A percentile compares a stretch with the other conserved stretches of the same genome.
Evolutionary conservation across 2,888 invertebrate genomes (phyloP).

Genomic region (Drymonia ruficornis): DNA sequence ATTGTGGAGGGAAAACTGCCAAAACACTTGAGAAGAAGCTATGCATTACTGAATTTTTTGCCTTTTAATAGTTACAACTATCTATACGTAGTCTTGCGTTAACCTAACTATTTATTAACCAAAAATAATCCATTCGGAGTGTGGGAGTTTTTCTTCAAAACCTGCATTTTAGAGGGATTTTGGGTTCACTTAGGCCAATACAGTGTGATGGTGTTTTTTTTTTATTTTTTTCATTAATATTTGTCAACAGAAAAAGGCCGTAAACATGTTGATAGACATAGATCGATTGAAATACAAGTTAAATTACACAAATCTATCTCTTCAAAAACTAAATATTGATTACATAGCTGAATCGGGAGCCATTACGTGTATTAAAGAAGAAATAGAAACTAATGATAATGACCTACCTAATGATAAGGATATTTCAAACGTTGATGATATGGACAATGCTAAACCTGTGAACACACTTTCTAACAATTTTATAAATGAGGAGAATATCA

Average conservation of each 20-base stretch:
- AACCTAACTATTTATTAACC: no score
- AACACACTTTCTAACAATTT: neutral
- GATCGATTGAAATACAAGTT: neutral
- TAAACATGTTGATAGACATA: neutral
- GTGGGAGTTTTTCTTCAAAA: no score
- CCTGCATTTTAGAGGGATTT: no score
- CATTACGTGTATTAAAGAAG: neutral
- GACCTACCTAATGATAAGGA: neutral
- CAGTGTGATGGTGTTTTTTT: no score
- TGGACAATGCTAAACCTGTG: neutral
- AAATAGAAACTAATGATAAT: neutral
- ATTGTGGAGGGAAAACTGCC: no score
- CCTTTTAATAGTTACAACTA: no score
- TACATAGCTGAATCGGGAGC: neutral
- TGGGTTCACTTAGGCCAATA: no score
- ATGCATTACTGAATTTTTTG: no score
- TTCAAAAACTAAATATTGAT: neutral
- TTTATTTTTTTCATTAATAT: no score
- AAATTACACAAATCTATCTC: neutral
- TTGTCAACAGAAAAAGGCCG: neutral
- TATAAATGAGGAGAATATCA: neutral
- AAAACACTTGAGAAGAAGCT: no score
- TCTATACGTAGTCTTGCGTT: no score
- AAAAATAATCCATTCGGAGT: no score
- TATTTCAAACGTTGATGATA: neutral